Percentiles rank a stretch among this genome's conserved stretches.
Conservation (phyloP, 1,140 invertebrate species). For the Caenorhabditis remanei region DNA sequence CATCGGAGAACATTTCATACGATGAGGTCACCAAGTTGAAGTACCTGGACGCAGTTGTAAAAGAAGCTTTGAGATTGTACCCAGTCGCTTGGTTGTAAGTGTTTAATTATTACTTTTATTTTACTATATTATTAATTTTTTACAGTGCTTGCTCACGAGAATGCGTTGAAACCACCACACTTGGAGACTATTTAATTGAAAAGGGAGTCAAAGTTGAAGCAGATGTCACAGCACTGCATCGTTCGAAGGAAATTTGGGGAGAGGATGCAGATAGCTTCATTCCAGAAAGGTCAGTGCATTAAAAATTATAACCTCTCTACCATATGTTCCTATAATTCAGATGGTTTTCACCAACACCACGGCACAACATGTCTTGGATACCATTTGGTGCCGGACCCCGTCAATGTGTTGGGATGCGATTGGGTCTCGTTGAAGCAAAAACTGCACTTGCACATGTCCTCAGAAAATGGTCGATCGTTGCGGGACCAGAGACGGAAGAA, state of each 20-base stretch:
- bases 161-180: constrained; percentile 71
- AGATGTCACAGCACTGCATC: constrained; percentile 78
- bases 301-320: background rate
- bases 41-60: constrained; percentile 78
- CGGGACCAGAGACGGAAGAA: constrained; percentile 68
- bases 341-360: background rate
- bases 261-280: constrained; percentile 58
- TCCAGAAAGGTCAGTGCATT: constrained; percentile 62
- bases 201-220: constrained; percentile 77
- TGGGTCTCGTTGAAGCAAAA: constrained; percentile 79
- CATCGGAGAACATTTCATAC: constrained; percentile 50
- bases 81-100: constrained; percentile 74
- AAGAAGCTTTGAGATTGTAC: constrained; percentile 78
- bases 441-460: constrained; percentile 76
- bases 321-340: background rate
- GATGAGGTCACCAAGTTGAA: constrained; percentile 70
- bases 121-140: too few relatives aligned
- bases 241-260: constrained; percentile 75
- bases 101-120: too few relatives aligned
- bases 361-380: constrained; percentile 74
- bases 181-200: constrained; percentile 76
- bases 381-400: constrained; percentile 80
- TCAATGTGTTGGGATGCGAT: constrained; percentile 79
- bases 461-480: constrained; percentile 71
- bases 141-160: constrained; percentile 69